phyloP scores from a whole-genome alignment of 2,113 vertebrate species.

The Erpornis zantholeuca region DNA sequence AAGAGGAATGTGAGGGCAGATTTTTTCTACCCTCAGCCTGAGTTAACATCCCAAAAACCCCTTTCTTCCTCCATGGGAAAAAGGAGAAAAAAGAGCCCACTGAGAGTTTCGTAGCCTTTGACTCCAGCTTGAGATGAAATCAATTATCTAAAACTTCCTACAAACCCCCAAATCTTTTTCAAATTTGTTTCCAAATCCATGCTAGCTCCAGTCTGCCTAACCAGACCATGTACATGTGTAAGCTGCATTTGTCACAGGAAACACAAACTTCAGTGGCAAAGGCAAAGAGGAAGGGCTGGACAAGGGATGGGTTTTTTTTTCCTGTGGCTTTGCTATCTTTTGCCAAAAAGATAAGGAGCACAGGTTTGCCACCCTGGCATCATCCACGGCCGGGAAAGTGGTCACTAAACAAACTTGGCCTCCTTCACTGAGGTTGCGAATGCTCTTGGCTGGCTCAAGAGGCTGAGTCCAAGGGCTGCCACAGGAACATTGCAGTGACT shows the following conservation, averaged over 20 bases:
- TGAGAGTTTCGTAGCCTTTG: neutral
- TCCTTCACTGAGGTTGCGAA: neutral
- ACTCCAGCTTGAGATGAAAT: neutral
- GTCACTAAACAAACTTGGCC: neutral
- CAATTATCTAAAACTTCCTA: neutral
- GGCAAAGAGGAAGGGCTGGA: conserved; percentile 45
- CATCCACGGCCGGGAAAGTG: neutral
- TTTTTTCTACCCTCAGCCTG: neutral
- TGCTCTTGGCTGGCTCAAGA: neutral
- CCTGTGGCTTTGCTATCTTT: neutral
- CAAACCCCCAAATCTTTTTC: neutral
- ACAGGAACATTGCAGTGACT: neutral
- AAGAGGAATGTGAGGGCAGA: neutral
- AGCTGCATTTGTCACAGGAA: neutral
- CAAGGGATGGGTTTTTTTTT: neutral
- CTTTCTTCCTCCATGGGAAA: neutral
- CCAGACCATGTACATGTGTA: neutral
- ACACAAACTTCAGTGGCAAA: neutral
- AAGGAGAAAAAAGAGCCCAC: neutral
- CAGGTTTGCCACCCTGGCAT: neutral
- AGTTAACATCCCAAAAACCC: neutral
- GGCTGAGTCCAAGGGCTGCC: neutral
- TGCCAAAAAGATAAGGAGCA: neutral
- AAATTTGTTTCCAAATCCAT: neutral
- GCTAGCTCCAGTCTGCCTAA: neutral